Conservation (phyloP, 1,140 invertebrate species). For the Zaprionus inermis region DNA sequence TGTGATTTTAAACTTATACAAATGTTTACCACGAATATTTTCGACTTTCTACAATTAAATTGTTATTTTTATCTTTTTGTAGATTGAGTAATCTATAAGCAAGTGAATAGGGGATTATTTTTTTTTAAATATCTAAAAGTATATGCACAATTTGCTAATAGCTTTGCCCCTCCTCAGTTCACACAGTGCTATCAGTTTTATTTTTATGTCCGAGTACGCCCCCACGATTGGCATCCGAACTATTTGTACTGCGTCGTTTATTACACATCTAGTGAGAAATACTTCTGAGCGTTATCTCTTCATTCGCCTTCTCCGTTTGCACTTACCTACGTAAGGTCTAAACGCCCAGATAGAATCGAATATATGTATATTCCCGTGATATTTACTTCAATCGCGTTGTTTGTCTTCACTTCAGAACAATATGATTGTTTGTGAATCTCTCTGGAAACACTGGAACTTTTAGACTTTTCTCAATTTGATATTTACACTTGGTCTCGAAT, state of each 20-base stretch:
- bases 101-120: not conserved
- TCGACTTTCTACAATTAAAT: not conserved
- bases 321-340: constrained; percentile 33
- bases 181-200: constrained; percentile 10
- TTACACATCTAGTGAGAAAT: constrained; percentile 17
- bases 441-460: constrained; percentile 8
- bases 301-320: not conserved
- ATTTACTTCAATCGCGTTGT: constrained; percentile 44
- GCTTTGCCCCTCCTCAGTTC: not conserved
- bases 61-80: not conserved
- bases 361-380: constrained; percentile 15
- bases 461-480: constrained; percentile 11
- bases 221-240: constrained; percentile 21
- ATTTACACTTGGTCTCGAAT: too few species aligned
- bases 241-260: constrained; percentile 32
- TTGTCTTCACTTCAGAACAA: constrained; percentile 20
- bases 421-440: constrained; percentile 15
- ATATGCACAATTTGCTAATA: constrained; percentile 4
- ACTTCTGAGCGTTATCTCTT: constrained; percentile 32
- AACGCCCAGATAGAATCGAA: too few species aligned
- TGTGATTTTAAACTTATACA: not conserved
- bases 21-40: not conserved
- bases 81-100: not conserved
- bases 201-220: constrained; percentile 18
- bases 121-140: not conserved